phyloP scores from a whole-genome alignment of 2,888 invertebrate species.

The Bibio marci region DNA sequence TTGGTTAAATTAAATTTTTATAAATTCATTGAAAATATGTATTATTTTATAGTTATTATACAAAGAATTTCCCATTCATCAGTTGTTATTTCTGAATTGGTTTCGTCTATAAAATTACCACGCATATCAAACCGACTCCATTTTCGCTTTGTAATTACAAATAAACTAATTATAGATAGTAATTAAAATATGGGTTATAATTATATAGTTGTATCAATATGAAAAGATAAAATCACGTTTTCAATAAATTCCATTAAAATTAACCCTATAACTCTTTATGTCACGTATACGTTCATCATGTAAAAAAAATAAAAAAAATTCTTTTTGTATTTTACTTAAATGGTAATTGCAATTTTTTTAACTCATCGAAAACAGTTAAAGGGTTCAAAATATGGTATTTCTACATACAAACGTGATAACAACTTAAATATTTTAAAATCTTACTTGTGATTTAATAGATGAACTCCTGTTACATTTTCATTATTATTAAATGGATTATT shows the following conservation, averaged over 20 bases:
- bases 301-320: no score
- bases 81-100: slow-evolving; percentile 38
- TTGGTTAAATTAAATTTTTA: neutral
- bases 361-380: no score
- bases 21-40: neutral
- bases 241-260: no score
- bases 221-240: no score
- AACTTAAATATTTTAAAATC: slow-evolving; percentile 10
- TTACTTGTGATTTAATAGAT: slow-evolving; percentile 44
- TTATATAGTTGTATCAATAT: no score
- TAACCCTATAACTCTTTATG: no score
- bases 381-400: neutral
- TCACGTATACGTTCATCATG: no score
- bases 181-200: no score
- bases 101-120: slow-evolving; percentile 46
- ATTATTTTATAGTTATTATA: slow-evolving; percentile 22
- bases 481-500: slow-evolving; percentile 65
- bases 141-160: slow-evolving; percentile 56
- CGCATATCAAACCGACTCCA: slow-evolving; percentile 68
- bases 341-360: no score
- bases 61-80: slow-evolving; percentile 56
- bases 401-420: neutral
- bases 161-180: slow-evolving; percentile 33
- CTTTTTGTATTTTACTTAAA: no score
- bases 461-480: slow-evolving; percentile 44